Evolutionary conservation across 2,888 invertebrate species (phyloP).

Genomic region (Lasioglossum marginatum): DNA sequence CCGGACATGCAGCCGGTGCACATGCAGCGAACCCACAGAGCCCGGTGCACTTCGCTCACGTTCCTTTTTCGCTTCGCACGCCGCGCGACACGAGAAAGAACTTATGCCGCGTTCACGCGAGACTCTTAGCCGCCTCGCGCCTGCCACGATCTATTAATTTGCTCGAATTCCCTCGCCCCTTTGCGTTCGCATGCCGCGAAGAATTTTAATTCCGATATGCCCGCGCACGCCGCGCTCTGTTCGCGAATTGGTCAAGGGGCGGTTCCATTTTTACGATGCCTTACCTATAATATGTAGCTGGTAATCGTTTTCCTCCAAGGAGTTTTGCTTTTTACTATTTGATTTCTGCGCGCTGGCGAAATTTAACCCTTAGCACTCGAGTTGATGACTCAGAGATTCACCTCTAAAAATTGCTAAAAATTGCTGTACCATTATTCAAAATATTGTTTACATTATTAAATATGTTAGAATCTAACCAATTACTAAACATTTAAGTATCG

Average conservation of each 20-base stretch:
- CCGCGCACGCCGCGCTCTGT: neutral
- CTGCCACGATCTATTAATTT: conserved; percentile 63
- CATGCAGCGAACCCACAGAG: conserved; percentile 10
- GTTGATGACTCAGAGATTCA: too few species aligned
- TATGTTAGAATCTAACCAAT: too few species aligned
- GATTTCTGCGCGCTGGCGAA: neutral
- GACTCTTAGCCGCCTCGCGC: conserved; percentile 54
- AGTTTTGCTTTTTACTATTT: neutral
- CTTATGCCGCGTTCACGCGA: conserved; percentile 69
- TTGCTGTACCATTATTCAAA: too few species aligned
- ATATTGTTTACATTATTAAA: too few species aligned
- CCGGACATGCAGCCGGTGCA: conserved; percentile 19
- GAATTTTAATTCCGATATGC: conserved; percentile 31
- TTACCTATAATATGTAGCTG: neutral
- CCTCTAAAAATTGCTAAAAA: too few species aligned
- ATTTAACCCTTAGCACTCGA: neutral
- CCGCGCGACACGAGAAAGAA: conserved; percentile 68
- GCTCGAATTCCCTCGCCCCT: conserved; percentile 46
- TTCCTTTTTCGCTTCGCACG: conserved; percentile 65
- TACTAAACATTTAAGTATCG: too few species aligned
- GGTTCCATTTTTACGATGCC: neutral
- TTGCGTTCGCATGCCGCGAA: neutral
- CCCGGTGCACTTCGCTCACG: conserved; percentile 36
- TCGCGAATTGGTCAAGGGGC: conserved; percentile 11
- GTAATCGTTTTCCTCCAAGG: neutral